A percentile compares a stretch with the other conserved stretches of the same genome.
Evolutionary conservation across 1,140 invertebrate genomes (phyloP).

Genomic region (Caenorhabditis remanei): DNA sequence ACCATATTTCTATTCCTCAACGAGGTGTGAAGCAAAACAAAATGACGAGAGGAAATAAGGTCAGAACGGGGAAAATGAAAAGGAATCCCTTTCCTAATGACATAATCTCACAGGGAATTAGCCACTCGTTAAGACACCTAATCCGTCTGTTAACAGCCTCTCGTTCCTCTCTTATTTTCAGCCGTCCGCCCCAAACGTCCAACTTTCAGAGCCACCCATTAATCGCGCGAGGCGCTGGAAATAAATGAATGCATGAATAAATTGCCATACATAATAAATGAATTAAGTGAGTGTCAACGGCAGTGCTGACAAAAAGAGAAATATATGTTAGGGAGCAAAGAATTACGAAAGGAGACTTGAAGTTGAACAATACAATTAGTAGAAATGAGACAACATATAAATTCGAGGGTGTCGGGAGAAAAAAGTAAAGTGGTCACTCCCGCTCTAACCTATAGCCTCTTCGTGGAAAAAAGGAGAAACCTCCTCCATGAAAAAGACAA

Average conservation of each 20-base stretch:
- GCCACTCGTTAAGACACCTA: not conserved
- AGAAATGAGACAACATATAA: not conserved
- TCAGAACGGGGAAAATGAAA: not conserved
- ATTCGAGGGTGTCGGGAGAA: not conserved
- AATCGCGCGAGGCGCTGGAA: slow-evolving; percentile 25
- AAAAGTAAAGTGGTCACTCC: too few relatives aligned
- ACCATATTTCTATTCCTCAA: too few relatives aligned
- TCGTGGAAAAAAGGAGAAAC: not conserved
- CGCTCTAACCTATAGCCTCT: not conserved
- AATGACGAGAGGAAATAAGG: slow-evolving; percentile 17
- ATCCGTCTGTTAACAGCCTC: not conserved
- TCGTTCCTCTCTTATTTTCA: not conserved
- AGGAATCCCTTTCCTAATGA: not conserved
- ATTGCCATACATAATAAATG: slow-evolving; percentile 52
- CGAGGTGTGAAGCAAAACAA: not conserved
- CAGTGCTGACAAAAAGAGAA: not conserved
- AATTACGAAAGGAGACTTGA: not conserved
- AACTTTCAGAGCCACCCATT: slow-evolving; percentile 37
- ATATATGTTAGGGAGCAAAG: not conserved
- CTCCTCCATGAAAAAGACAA: not conserved
- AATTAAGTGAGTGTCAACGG: slow-evolving; percentile 42
- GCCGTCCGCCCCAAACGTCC: not conserved
- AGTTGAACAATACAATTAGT: not conserved
- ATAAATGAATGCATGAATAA: slow-evolving; percentile 54
- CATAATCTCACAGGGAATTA: not conserved